Evolutionary conservation across 1,140 invertebrate genomes (phyloP), one percentile per base, ranked within the genome.

Genomic region (Platorchestia sp.): DNA sequence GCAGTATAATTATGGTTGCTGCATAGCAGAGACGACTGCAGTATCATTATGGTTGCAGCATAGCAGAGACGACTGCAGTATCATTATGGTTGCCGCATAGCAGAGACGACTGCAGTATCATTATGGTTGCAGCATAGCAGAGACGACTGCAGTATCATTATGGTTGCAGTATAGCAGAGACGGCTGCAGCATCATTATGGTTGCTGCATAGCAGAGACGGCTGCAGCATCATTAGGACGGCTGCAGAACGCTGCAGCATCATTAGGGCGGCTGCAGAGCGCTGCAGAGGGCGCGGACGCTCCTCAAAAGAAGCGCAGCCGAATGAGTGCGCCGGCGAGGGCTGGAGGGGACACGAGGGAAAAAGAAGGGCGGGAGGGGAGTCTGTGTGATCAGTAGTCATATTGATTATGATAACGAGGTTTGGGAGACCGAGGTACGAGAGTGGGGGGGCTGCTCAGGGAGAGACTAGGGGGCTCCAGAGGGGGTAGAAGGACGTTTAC

Each of bases 341-440:
- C 27, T 42, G 41, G n/a, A 89, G 87, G 87, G 87, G 87, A 75
- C 59, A 27, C 14, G 87, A 36, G 44, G 87, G 36, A 45, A 45
- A 90, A 43, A 41, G 42, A 90, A 41, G 87, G 86, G 41, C 10
- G 41, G 87, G 41, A 45, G 44, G 87, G 87, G 87, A 42, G 91
- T 45, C 43, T 93, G 91, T 93, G 91, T 93, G 91, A 93, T 93
- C 91, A 93, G 91, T 93, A 93, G 91, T 93, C 91, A 93, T 93
- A 93, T 93, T 93, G 91, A 93, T 93, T 93, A 93, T 93, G 91
- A 93, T 93, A 93, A 93, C 91, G 91, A 93, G 91, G 91, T 93
- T 93, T 93, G 91, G 91, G 40, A 44, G 91, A 93, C 41, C 45
- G 43, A 45, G 91, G 91, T 40, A n/a, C 7, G 44, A 44, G 43